Evolutionary conservation across 1,140 invertebrate genomes (phyloP), one percentile per base, ranked within the genome.

Genomic region (Lucilia cuprina): DNA sequence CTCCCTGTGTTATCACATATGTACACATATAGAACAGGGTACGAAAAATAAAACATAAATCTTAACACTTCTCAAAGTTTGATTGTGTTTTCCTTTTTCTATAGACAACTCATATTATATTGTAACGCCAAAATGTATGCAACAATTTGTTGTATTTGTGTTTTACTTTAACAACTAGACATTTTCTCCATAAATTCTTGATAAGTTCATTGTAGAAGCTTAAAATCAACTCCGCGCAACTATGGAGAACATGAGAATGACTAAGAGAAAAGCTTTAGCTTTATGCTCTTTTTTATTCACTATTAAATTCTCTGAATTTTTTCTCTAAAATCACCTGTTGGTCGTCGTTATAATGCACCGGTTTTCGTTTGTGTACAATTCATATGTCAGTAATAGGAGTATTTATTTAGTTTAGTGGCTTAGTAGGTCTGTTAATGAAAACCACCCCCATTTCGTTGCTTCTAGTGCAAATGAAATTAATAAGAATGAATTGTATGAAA

Each of bases 81-180:
- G 25, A 3, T 30, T 30, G 25, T 41, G 65, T 19, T 41, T 41
- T 41, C 41, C 41, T 41, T 41, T 41, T 41, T 41, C 5, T 41
- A 41, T 60, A 34, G 19, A 83, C 78, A 34, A 70, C 21, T 13
- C 17, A 82, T 50, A 34, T 77, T 35, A 74, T 17, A 50, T 78
- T 77, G 65, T 30, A 30, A 55, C 82, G 88, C 88, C 88, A 84
- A 83, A 84, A 84, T 85, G 86, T 89, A 88, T 89, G 88, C 88
- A 88, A 89, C 88, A 89, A 87, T 87, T 88, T 88, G 86, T 35
- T 78, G 35, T 14, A 30, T 78, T 78, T n/a, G 35, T 78, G 50
- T 17, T 21, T 21, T 70, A 1, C 19, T 70, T 55, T 70, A 70
- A 7, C 2, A 70, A 70, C n/a, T 49, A 80, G 10, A 50, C 65